Base-by-base conservation (phyloP, 2,888 invertebrate species). In the Leucoma salicis region DNA sequence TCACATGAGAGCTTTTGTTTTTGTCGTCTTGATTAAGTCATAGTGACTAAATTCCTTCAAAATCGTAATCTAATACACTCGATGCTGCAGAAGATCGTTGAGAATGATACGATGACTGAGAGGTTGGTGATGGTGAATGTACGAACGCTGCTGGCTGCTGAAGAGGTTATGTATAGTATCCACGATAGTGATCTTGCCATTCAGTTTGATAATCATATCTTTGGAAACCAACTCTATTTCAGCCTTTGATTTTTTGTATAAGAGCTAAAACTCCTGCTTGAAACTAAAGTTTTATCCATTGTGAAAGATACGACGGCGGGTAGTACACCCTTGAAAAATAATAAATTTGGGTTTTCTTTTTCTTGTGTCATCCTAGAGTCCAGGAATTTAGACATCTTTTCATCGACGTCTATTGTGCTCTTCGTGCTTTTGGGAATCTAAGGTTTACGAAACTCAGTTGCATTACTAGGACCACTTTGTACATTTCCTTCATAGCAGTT, bases 221-320 rank as follows among this genome's bases (percentile, higher is more conserved):
- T n/a, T 25, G 10, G 25, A 8, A 25, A n/a, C 11, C 10, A n/a
- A n/a, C 25, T 25, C 11, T n/a, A 3, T 16, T 16, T n/a, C 16
- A 2, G 50, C 52, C 57, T 63, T 62, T 48, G 51, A 55, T 59
- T 59, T 59, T 58, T 60, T 57, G 53, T 49, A 57, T 46, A 46
- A 51, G 41, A 52, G 49, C 47, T 47, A 55, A 25, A 46, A 55
- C 28, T n/a, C 28, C 13, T 12, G 47, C 36, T 43, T 46, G 41
- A 46, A 50, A 46, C 37, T 46, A 29, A 29, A 50, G 43, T 43
- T 33, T 46, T 46, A 33, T 51, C 42, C 42, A 38, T 39, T 44
- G 43, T 50, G 40, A 39, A 39, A 29, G 21, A 14, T 11, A 16
- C n/a, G 16, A 33, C 12, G 18, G 14, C 16, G 43, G 35, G 28